Evolutionary conservation across 1,140 invertebrate species (phyloP), one percentile per base, ranked within the genome.

Genomic region (Wasmannia auropunctata): DNA sequence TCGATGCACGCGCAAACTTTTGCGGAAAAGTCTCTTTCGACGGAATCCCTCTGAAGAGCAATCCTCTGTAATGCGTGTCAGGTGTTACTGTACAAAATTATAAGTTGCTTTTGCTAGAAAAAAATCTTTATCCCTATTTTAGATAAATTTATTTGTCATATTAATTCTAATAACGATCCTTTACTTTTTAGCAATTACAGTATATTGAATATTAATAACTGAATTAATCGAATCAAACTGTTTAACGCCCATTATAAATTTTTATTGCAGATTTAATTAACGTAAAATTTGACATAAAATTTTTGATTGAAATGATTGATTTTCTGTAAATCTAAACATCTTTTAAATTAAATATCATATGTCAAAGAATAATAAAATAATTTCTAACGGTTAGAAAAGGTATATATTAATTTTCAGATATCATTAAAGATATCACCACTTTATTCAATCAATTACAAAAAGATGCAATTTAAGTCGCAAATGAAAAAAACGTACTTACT

Each of bases 1-100:
- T 46, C 6, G 5, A 43, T 19, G 10, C 19, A 31, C 6, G 49
- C 37, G 49, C 28, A 51, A 31, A 87, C 34, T 87, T 90, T 87
- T 25, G n/a, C 25, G 4, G 34, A 77, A 67, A 81, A 89, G 49
- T 65, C 28, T 83, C 34, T 25, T 22, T 43, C 46, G 10, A 14
- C 25, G 60, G 43, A 54, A 46, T n/a, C 11, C 19, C 43, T 62
- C 79, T 34, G 14, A 86, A 63, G 43, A 56, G 11, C 19, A 51
- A 85, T 28, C 2, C 43, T n/a, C n/a, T 10, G 11, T 43, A 31
- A 86, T 16, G 34, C 4, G 31, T 22, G 34, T 84, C 88, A 89
- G 54, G 87, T 89, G 72, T 54, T 65, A 67, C 11, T 58, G 28
- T 88, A 49, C 10, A 54, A 34, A 22, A 31, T 31, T 46, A n/a